These are phyloP conservation scores for Psix sp. DNA, from an alignment of 1,140 invertebrate species.

Conservation along the genomic window DNA sequence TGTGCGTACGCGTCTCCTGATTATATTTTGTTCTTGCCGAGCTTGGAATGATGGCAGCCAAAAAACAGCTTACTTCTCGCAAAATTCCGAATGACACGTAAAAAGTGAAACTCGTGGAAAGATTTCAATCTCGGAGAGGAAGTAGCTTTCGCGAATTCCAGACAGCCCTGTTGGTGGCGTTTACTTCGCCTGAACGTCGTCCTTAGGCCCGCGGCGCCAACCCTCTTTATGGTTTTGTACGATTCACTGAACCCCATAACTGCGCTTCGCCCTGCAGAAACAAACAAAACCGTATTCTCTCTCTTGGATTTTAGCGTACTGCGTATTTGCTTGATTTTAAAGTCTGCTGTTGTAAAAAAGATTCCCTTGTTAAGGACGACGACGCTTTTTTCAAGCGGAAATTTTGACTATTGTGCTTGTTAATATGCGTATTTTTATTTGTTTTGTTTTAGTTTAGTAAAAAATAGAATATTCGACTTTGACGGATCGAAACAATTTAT, in stretches of 20 bases:
- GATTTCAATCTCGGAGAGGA: slow-evolving; percentile 27
- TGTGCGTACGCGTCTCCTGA: too few species aligned
- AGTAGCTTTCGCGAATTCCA: slow-evolving; percentile 1
- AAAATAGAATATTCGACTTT: background rate
- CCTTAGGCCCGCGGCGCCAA: slow-evolving; percentile 12
- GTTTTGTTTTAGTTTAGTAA: background rate
- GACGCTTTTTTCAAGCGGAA: slow-evolving; percentile 1
- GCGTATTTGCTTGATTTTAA: slow-evolving; percentile 19
- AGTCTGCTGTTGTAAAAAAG: slow-evolving; percentile 10
- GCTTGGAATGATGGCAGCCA: too few species aligned
- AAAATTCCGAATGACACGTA: too few species aligned
- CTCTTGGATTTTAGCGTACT: slow-evolving; percentile 1
- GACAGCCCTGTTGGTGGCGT: slow-evolving; percentile 26
- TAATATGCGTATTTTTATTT: background rate
- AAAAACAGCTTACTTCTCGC: too few species aligned
- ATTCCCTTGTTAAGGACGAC: slow-evolving; percentile 9
- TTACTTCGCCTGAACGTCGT: slow-evolving; percentile 19
- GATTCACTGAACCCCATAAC: slow-evolving; percentile 26
- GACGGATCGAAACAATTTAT: too few species aligned
- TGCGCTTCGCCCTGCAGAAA: slow-evolving; percentile 19
- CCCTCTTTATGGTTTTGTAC: slow-evolving; percentile 18
- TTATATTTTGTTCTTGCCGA: too few species aligned
- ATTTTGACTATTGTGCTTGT: background rate
- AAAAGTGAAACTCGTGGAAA: slow-evolving; percentile 1
- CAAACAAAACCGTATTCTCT: slow-evolving; percentile 26